Base-by-base conservation (phyloP, 2,888 invertebrate species). In the Dryadula phaetusa region DNA sequence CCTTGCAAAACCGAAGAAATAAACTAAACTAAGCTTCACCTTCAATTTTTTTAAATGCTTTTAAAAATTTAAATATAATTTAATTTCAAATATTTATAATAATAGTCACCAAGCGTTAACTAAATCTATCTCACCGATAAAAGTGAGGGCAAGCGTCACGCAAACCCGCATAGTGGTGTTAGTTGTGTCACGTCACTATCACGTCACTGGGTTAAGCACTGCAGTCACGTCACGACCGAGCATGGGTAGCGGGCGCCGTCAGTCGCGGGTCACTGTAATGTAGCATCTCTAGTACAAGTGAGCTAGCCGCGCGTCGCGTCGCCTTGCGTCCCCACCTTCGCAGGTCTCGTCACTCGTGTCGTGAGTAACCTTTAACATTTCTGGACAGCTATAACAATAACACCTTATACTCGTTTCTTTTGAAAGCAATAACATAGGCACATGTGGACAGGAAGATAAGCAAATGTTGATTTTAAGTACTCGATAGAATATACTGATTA, bases 281-380 rank as follows among this genome's bases (percentile, higher is more conserved):
- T 64, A 56, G 18, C 58, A 47, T 28, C 49, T 52, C 49, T 16
- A n/a, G 8, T 16, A 4, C 16, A n/a, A 1, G 37, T 7, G 25
- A 37, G 32, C 25, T 18, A 7, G 25, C 16, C 25, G 40, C 18
- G 18, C 16, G 10, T 56, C 47, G n/a, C 22, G 8, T 20, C 64
- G 56, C 64, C 64, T n/a, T n/a, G 49, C 64, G 56, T 37, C 46
- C 32, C 12, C 20, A 22, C 16, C 54, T 34, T 6, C 20, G 40
- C 16, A 4, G 22, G 8, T 10, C 40, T 40, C 22, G 37, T n/a
- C n/a, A n/a, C n/a, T n/a, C 18, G 25, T n/a, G 32, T 32, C 32
- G 5, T 32, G 32, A 56, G 47, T 58, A 47, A 64, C 64, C 64
- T 64, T 64, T 64, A 49, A 58, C 58, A 18, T 53, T 18, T 22